phyloP scores from a whole-genome alignment of 1,140 invertebrate genomes.

The Conus ventricosus region DNA sequence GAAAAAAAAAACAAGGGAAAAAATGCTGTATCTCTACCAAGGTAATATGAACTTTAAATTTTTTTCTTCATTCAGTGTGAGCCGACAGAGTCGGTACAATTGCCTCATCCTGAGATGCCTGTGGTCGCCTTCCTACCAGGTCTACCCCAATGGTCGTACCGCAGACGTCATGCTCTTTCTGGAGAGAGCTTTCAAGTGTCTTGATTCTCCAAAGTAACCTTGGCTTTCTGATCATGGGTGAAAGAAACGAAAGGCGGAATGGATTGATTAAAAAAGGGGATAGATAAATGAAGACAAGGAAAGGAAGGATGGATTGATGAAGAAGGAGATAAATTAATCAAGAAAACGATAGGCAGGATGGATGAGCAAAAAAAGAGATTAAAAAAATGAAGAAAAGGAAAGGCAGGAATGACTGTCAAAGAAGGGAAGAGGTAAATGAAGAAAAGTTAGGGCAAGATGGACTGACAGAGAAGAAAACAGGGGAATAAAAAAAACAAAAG shows the following conservation, averaged over 20 bases:
- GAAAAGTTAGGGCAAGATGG: too few relatives aligned
- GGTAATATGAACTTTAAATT: neutral
- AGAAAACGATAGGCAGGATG: too few relatives aligned
- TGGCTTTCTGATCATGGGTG: neutral
- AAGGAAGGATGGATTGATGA: too few relatives aligned
- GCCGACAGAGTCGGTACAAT: neutral
- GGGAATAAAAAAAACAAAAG: too few relatives aligned
- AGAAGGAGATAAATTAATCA: too few relatives aligned
- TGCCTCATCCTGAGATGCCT: conserved; percentile 37
- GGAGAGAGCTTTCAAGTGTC: conserved; percentile 7
- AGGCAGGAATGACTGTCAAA: too few relatives aligned
- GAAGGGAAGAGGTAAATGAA: too few relatives aligned
- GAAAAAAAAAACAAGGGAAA: too few relatives aligned
- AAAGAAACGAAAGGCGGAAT: neutral
- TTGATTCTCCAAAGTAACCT: neutral
- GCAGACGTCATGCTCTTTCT: conserved; percentile 21
- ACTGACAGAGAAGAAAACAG: too few relatives aligned
- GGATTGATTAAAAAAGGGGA: neutral
- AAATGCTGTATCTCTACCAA: too few relatives aligned
- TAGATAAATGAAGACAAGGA: neutral
- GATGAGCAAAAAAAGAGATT: too few relatives aligned
- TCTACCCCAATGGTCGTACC: conserved; percentile 33
- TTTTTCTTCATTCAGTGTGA: neutral
- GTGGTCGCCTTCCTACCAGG: conserved; percentile 36
- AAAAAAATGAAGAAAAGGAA: too few relatives aligned